phyloP scores from a whole-genome alignment of 2,797 vertebrate species.

The Myripristis murdjan region DNA sequence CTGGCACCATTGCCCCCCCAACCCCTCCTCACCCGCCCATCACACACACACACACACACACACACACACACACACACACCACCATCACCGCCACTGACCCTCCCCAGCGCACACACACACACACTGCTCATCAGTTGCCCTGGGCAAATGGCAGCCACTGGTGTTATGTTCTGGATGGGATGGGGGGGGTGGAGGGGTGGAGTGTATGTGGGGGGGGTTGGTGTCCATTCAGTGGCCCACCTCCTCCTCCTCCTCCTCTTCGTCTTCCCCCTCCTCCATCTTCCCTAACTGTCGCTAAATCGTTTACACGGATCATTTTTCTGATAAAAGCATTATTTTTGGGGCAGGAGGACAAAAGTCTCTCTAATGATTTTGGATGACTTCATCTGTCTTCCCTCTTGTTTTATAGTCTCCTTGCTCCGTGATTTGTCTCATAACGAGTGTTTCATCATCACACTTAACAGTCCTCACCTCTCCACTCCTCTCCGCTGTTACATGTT shows the following conservation, averaged over 20 bases:
- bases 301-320: constrained; percentile 88
- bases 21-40: constrained; percentile 39
- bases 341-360: constrained; percentile 82
- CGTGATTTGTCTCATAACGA: constrained; percentile 63
- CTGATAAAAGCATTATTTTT: constrained; percentile 91
- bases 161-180: constrained; percentile 91
- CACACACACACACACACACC: constrained; percentile 18
- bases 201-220: too few species aligned
- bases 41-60: too few species aligned
- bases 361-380: constrained; percentile 78
- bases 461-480: constrained; percentile 13
- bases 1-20: constrained; percentile 91
- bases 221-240: constrained; percentile 33
- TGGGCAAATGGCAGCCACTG: constrained; percentile 88
- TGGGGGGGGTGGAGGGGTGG: constrained; percentile 2
- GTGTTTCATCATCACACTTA: constrained; percentile 50
- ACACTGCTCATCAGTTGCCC: constrained; percentile 84
- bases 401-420: constrained; percentile 60
- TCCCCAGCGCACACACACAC: constrained; percentile 48
- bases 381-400: constrained; percentile 36
- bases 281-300: constrained; percentile 86
- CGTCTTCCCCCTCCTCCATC: too few species aligned
- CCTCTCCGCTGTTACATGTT: background rate
- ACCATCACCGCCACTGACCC: too few species aligned
- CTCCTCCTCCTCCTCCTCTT: constrained; percentile 40